Conservation (phyloP, 2,888 invertebrate genomes). For the Lucinisca nassula region DNA sequence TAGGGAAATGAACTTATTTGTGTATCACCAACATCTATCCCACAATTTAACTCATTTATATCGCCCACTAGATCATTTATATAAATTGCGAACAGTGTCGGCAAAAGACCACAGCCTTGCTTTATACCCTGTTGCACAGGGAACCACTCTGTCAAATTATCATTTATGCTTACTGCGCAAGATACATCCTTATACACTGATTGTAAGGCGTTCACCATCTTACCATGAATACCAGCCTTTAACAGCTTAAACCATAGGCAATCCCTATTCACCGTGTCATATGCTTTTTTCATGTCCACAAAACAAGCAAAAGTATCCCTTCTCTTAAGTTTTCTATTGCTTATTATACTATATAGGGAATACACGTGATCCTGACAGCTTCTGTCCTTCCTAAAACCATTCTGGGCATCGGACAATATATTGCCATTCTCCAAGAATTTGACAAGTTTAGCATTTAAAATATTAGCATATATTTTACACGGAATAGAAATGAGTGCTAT, state of each 20-base stretch:
- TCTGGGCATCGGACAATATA: conserved; percentile 19
- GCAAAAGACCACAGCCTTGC: neutral
- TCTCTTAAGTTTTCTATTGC: neutral
- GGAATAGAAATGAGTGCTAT: conserved; percentile 19
- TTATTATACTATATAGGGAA: too few species aligned
- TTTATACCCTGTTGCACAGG: neutral
- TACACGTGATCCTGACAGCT: conserved; percentile 38
- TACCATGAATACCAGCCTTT: conserved; percentile 20
- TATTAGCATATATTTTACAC: conserved; percentile 23
- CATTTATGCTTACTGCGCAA: neutral
- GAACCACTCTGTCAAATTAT: neutral
- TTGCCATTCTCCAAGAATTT: conserved; percentile 21
- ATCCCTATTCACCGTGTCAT: conserved; percentile 33
- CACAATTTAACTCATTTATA: neutral
- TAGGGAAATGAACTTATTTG: neutral
- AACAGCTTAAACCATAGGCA: conserved; percentile 29
- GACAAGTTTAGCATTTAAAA: conserved; percentile 20
- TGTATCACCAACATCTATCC: neutral
- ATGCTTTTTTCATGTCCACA: conserved; percentile 31
- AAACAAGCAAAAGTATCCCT: conserved; percentile 7
- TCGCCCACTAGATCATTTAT: neutral
- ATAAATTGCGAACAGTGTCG: neutral
- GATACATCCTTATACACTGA: neutral
- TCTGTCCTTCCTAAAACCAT: conserved; percentile 39
- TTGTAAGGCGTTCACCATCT: conserved; percentile 18